Percentiles rank a stretch among this genome's conserved stretches.
phyloP scores from a whole-genome alignment of 2,113 vertebrate species.

The Sylvia atricapilla region DNA sequence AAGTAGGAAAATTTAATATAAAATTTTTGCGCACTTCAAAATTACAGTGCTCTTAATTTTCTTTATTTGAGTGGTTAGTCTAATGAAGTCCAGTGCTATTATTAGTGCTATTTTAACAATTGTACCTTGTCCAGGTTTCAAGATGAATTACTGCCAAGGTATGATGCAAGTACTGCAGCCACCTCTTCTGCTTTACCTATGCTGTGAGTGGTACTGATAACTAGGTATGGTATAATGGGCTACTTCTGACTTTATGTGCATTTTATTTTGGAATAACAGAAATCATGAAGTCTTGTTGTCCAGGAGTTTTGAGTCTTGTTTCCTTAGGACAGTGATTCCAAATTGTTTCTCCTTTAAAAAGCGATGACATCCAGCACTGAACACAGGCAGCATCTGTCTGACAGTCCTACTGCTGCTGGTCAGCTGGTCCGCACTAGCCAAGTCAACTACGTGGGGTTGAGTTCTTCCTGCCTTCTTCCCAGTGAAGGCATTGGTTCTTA shows the following conservation, averaged over 20 bases:
- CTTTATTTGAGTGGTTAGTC: background rate
- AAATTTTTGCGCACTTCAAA: background rate
- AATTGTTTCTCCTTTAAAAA: background rate
- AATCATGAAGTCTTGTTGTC: background rate
- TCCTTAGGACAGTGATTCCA: background rate
- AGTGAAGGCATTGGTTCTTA: background rate
- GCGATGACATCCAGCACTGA: background rate
- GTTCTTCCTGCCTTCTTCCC: background rate
- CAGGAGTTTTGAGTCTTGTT: background rate
- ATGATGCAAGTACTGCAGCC: background rate
- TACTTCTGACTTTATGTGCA: background rate
- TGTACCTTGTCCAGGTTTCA: background rate
- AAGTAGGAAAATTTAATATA: background rate
- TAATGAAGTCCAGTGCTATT: background rate
- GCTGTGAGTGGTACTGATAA: background rate
- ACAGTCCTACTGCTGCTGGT: background rate
- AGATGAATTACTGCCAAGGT: background rate
- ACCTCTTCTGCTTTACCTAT: background rate
- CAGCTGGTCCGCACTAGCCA: background rate
- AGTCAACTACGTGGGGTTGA: accelerated
- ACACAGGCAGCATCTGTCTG: background rate
- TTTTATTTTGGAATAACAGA: background rate
- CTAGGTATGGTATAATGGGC: background rate
- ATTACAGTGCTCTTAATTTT: background rate
- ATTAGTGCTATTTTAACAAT: background rate